Evolutionary conservation across 1,140 invertebrate genomes (phyloP).

Genomic region (Bombyx mori): ASM3026992v2 NC_085108.1:4531001-4531500

Average conservation of each 20-base stretch:
- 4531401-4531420: constrained; percentile 23
- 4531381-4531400: constrained; percentile 10
- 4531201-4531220: neutral
- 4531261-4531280: constrained; percentile 12
- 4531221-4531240: constrained; percentile 3
- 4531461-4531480: constrained; percentile 24
- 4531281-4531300: constrained; percentile 24
- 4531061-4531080: too few relatives aligned
- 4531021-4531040: too few relatives aligned
- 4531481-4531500: neutral
- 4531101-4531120: too few relatives aligned
- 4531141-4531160: too few relatives aligned
- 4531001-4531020: too few relatives aligned
- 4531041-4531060: too few relatives aligned
- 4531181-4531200: too few relatives aligned
- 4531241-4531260: constrained; percentile 25
- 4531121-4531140: too few relatives aligned
- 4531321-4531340: constrained; percentile 38
- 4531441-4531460: constrained; percentile 21
- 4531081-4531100: too few relatives aligned
- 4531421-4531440: constrained; percentile 21
- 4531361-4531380: constrained; percentile 27
- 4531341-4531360: constrained; percentile 57
- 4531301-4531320: constrained; percentile 18
- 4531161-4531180: too few relatives aligned